A percentile compares a stretch with the other conserved stretches of the same genome.
Conservation (phyloP, 2,888 invertebrate genomes). For the Platypus cylindrus region DNA sequence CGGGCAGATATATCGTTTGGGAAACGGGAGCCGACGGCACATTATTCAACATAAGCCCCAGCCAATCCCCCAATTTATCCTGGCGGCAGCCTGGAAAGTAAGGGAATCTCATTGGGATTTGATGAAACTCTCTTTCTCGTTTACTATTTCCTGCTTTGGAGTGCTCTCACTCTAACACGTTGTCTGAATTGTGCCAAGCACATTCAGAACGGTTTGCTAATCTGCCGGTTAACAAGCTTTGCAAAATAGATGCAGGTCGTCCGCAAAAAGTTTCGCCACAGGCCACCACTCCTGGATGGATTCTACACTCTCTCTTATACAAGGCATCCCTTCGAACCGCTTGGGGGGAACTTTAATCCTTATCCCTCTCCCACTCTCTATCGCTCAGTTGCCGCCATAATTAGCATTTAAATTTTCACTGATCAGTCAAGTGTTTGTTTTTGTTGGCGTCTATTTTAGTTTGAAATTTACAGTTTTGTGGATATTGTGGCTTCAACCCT, state of each 20-base stretch:
- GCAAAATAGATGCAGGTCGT: conserved; percentile 36
- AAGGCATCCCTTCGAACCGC: too few species aligned
- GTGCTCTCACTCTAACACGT: too few species aligned
- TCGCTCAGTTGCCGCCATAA: not conserved
- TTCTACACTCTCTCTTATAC: too few species aligned
- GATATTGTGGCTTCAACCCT: too few species aligned
- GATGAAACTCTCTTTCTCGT: conserved; percentile 31
- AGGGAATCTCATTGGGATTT: conserved; percentile 39
- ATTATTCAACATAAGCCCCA: conserved; percentile 37
- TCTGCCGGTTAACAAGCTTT: conserved; percentile 38
- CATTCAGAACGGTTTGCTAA: conserved; percentile 35
- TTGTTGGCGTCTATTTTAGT: too few species aligned
- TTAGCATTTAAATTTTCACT: not conserved
- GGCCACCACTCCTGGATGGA: conserved; percentile 6
- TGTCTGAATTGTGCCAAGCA: too few species aligned
- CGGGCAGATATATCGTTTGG: conserved; percentile 35
- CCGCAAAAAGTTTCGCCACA: conserved; percentile 15
- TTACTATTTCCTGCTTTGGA: conserved; percentile 17
- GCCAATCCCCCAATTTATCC: conserved; percentile 38
- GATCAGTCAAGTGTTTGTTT: too few species aligned
- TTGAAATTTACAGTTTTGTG: too few species aligned
- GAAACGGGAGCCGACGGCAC: conserved; percentile 35
- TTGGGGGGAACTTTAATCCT: too few species aligned
- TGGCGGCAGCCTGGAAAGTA: conserved; percentile 30
- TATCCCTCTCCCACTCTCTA: not conserved